Percentiles rank a stretch among this genome's conserved stretches.
Conservation (phyloP, 2,888 invertebrate species). For the Diarsia mendica region DNA sequence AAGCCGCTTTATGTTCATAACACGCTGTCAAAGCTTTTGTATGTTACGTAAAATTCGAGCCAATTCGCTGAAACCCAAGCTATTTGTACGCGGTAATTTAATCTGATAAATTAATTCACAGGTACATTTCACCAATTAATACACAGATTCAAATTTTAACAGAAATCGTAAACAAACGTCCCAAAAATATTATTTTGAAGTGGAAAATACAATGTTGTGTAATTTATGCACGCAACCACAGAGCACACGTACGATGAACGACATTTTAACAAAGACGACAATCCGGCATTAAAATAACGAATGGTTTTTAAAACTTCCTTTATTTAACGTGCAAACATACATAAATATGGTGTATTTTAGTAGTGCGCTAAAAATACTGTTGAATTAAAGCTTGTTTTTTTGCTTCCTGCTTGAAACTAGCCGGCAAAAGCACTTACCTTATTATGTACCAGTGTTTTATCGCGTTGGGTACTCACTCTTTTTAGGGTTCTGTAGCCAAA, state of each 20-base stretch:
- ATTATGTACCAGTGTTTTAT: neutral
- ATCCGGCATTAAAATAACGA: slow-evolving; percentile 13
- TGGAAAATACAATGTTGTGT: slow-evolving; percentile 29
- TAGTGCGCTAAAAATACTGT: neutral
- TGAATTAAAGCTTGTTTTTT: neutral
- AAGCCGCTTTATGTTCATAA: neutral
- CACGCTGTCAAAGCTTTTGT: too few species aligned
- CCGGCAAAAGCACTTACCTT: neutral
- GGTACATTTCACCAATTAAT: slow-evolving; percentile 23
- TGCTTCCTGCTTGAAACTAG: neutral
- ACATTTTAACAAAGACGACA: slow-evolving; percentile 23
- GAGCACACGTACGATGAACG: slow-evolving; percentile 16
- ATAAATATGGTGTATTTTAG: neutral
- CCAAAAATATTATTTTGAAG: slow-evolving; percentile 24
- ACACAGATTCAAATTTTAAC: slow-evolving; percentile 20
- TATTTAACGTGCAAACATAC: neutral
- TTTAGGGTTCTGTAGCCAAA: too few species aligned
- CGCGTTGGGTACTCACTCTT: neutral
- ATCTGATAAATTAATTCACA: slow-evolving; percentile 20
- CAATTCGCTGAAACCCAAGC: neutral
- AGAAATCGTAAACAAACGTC: slow-evolving; percentile 10
- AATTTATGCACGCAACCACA: slow-evolving; percentile 34
- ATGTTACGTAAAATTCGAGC: neutral
- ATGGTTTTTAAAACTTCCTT: slow-evolving; percentile 2
- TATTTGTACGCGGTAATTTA: slow-evolving; percentile 8